Conservation (phyloP, 2,797 vertebrate species). For the Thaleichthys pacificus region DNA sequence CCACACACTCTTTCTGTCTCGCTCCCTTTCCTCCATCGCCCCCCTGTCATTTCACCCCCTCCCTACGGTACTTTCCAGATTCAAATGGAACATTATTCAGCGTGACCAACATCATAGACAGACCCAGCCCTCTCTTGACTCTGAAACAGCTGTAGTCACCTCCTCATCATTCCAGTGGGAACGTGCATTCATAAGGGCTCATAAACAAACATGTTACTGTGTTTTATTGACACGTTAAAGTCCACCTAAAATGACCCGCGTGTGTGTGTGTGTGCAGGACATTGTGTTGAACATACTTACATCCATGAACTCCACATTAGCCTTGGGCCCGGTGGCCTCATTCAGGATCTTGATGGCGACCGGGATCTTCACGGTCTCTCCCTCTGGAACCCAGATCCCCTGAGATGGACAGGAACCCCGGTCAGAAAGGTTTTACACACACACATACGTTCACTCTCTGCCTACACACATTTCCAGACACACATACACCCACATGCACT, state of each 20-base stretch:
- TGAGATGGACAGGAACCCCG: slow-evolving; percentile 60
- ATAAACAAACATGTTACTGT: not conserved
- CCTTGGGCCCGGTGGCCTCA: slow-evolving; percentile 93
- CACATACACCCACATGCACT: not conserved
- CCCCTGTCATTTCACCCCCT: not conserved
- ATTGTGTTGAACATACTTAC: slow-evolving; percentile 77
- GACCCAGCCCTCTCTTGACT: not conserved
- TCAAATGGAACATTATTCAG: no score
- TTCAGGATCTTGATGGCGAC: slow-evolving; percentile 98
- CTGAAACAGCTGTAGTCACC: not conserved
- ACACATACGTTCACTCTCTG: slow-evolving; percentile 6
- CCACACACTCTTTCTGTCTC: not conserved
- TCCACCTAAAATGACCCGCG: slow-evolving; percentile 17
- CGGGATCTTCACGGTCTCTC: slow-evolving; percentile 96
- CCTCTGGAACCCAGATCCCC: slow-evolving; percentile 98
- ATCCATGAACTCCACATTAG: slow-evolving; percentile 98
- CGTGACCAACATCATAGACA: no score
- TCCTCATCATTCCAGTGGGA: not conserved
- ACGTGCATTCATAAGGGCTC: not conserved
- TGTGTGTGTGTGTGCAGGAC: not conserved
- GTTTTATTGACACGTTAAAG: slow-evolving; percentile 21
- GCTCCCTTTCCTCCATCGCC: not conserved
- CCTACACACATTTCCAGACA: not conserved
- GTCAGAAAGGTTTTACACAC: slow-evolving; percentile 37
- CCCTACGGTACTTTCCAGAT: not conserved